Evolutionary conservation across 2,797 vertebrate genomes (phyloP).

Genomic region (Oryzias dopingdopingensis): DNA sequence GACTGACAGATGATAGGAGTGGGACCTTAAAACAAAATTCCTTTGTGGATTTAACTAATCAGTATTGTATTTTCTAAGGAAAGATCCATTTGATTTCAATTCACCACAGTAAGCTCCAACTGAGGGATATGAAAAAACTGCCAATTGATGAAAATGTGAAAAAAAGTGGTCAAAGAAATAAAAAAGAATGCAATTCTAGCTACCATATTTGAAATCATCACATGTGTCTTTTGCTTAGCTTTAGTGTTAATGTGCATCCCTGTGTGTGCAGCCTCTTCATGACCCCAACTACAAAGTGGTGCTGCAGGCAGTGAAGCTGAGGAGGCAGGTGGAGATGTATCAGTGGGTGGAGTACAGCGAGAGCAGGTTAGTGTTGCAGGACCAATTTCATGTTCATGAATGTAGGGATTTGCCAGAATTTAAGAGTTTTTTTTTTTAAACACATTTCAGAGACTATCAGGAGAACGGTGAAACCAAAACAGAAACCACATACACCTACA

Average conservation of each 20-base stretch:
- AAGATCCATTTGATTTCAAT: too few relatives aligned
- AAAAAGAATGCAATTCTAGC: too few relatives aligned
- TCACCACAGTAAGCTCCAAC: too few relatives aligned
- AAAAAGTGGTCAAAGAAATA: too few relatives aligned
- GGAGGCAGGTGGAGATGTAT: conserved; percentile 94
- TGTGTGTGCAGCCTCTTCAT: conserved; percentile 82
- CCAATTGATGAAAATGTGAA: too few relatives aligned
- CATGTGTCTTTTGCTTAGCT: neutral
- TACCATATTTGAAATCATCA: too few relatives aligned
- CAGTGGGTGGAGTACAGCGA: conserved; percentile 94
- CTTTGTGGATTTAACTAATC: too few relatives aligned
- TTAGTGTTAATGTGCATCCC: neutral
- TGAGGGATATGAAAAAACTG: too few relatives aligned
- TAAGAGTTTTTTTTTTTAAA: neutral
- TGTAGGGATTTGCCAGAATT: neutral
- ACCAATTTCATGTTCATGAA: too few relatives aligned
- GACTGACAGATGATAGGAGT: too few relatives aligned
- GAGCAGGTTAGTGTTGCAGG: conserved; percentile 79
- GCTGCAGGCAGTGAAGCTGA: conserved; percentile 89
- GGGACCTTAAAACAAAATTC: too few relatives aligned
- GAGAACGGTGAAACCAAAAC: conserved; percentile 76
- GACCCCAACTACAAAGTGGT: conserved; percentile 92
- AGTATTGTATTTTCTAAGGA: too few relatives aligned
- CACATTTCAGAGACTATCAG: conserved; percentile 69
- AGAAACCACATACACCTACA: conserved; percentile 80